These are phyloP conservation scores for Caenorhabditis wallacei DNA, from an alignment of 2,888 invertebrate genomes.

Conservation along the genomic window DNA sequence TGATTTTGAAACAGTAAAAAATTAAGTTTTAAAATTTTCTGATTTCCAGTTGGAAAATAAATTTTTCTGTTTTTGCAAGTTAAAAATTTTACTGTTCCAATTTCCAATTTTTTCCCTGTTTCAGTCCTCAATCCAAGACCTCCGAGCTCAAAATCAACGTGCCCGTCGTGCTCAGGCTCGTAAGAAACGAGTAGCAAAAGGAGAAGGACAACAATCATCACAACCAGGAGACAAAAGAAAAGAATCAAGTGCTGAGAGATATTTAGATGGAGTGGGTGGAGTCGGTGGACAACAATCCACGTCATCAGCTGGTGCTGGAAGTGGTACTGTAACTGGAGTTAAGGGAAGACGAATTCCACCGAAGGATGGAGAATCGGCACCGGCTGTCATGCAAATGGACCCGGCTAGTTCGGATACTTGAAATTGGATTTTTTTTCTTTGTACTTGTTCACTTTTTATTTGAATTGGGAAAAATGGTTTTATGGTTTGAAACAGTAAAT, in stretches of 20 bases:
- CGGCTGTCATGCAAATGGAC: conserved; percentile 50
- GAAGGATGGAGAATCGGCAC: conserved; percentile 54
- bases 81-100: neutral
- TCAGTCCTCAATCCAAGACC: conserved; percentile 59
- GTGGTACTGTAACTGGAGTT: neutral
- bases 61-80: no score
- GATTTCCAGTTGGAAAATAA: no score
- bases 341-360: conserved; percentile 36
- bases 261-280: conserved; percentile 24
- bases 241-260: conserved; percentile 45
- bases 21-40: no score
- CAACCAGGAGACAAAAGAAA: conserved; percentile 25
- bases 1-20: no score
- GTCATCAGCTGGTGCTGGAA: conserved; percentile 24
- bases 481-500: neutral
- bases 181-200: conserved; percentile 44
- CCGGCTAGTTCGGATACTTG: conserved; percentile 32
- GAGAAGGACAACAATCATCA: conserved; percentile 14
- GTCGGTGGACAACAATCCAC: conserved; percentile 31
- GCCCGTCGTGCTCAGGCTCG: conserved; percentile 44
- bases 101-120: neutral
- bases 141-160: conserved; percentile 48
- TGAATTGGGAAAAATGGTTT: neutral
- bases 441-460: neutral
- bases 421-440: neutral